Evolutionary conservation across 2,797 vertebrate species (phyloP).

Genomic region (Pantherophis vulpinus): DNA sequence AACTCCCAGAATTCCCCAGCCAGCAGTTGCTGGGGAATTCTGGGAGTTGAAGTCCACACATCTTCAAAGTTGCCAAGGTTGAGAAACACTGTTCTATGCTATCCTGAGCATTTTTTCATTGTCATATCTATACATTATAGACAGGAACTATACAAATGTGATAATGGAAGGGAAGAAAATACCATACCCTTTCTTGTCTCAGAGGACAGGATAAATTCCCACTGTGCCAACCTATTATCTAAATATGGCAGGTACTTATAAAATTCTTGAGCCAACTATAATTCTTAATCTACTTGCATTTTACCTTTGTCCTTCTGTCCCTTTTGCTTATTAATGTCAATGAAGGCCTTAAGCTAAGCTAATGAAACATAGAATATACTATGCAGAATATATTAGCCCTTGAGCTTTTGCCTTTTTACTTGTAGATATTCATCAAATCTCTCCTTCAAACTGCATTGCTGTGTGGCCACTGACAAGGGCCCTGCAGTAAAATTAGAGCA

Average conservation of each 20-base stretch:
- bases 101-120: neutral
- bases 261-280: neutral
- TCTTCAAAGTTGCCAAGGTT: no score
- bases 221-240: neutral
- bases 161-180: neutral
- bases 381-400: neutral
- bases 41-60: no score
- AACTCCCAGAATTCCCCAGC: no score
- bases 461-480: neutral
- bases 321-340: neutral
- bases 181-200: neutral
- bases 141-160: neutral
- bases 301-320: neutral
- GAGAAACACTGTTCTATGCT: neutral
- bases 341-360: neutral
- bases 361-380: neutral
- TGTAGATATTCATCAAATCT: neutral
- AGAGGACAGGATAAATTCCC: neutral
- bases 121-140: neutral
- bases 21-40: no score
- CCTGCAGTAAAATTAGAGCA: neutral
- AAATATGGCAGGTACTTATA: neutral
- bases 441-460: neutral
- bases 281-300: neutral
- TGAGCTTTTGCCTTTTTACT: neutral